phyloP scores from a whole-genome alignment of 1,140 invertebrate species.

The Calliopsis andreniformis region DNA sequence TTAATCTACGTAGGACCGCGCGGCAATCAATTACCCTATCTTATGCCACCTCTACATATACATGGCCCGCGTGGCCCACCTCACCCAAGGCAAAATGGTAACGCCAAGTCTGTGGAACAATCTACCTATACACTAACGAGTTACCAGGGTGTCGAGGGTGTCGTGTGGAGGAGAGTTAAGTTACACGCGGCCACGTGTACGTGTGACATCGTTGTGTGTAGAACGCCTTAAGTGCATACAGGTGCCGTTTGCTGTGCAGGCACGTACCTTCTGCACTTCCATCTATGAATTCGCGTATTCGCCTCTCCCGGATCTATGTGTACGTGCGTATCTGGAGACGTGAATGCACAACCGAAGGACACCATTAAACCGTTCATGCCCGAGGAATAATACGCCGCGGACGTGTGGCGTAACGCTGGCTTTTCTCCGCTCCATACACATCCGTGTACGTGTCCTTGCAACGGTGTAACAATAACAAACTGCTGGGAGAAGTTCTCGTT shows the following conservation, averaged over 20 bases:
- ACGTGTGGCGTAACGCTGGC: slow-evolving; percentile 23
- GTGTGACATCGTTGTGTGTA: not conserved
- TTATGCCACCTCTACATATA: slow-evolving; percentile 58
- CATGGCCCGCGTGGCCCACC: slow-evolving; percentile 19
- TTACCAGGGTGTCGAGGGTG: slow-evolving; percentile 50
- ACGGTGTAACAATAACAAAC: slow-evolving; percentile 6
- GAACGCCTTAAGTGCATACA: not conserved
- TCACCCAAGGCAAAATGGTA: slow-evolving; percentile 59
- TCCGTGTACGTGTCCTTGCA: not conserved
- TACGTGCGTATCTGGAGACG: slow-evolving; percentile 10
- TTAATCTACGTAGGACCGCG: slow-evolving; percentile 68
- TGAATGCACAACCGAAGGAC: slow-evolving; percentile 47
- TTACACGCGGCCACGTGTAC: slow-evolving; percentile 4
- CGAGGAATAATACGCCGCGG: slow-evolving; percentile 40
- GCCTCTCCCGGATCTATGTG: slow-evolving; percentile 27
- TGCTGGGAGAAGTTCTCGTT: not conserved
- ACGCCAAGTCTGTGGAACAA: slow-evolving; percentile 63
- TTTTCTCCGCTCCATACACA: not conserved
- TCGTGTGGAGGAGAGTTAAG: slow-evolving; percentile 34
- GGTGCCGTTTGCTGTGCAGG: slow-evolving; percentile 10
- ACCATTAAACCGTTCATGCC: slow-evolving; percentile 56
- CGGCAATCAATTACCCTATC: slow-evolving; percentile 70
- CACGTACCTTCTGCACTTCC: slow-evolving; percentile 40
- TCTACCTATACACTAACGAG: slow-evolving; percentile 66
- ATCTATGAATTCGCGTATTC: slow-evolving; percentile 53